A percentile compares a stretch with the other conserved stretches of the same genome.
Evolutionary conservation across 2,113 vertebrate species (phyloP).

Genomic region (Electrona antarctica): DNA sequence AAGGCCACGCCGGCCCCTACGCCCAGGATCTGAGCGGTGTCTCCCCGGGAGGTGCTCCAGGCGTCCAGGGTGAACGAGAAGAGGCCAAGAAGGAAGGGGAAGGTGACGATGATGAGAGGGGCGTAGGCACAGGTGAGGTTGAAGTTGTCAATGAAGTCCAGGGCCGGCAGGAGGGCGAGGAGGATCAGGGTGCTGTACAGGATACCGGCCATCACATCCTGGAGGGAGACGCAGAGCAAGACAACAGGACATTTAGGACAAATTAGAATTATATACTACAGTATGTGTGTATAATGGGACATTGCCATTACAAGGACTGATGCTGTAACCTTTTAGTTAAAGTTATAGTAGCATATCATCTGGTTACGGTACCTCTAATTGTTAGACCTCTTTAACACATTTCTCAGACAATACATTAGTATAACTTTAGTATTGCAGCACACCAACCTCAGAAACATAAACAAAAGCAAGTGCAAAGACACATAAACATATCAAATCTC

Average conservation of each 20-base stretch:
- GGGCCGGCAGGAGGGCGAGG: conserved; percentile 83
- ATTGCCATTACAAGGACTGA: too few species aligned
- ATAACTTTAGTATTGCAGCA: too few species aligned
- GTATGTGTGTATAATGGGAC: too few species aligned
- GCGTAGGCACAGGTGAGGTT: conserved; percentile 86
- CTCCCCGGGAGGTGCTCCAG: conserved; percentile 96
- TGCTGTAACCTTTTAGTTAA: too few species aligned
- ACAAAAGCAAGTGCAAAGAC: too few species aligned
- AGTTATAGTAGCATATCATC: too few species aligned
- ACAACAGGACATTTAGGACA: not conserved
- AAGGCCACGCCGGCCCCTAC: conserved; percentile 91
- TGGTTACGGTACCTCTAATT: too few species aligned
- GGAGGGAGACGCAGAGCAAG: conserved; percentile 36
- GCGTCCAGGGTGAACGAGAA: conserved; percentile 96
- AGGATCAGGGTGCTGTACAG: conserved; percentile 90
- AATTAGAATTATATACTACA: not conserved
- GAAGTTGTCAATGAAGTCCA: conserved; percentile 90
- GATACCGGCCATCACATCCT: conserved; percentile 93
- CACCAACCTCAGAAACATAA: too few species aligned
- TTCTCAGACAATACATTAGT: too few species aligned
- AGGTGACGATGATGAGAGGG: conserved; percentile 85
- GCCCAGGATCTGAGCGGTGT: conserved; percentile 95
- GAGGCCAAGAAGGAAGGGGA: conserved; percentile 89
- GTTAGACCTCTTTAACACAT: too few species aligned
- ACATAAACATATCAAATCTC: too few species aligned